A percentile compares a stretch with the other conserved stretches of the same genome.
Evolutionary conservation across 2,797 vertebrate species (phyloP).

Genomic region (Syngnathus acus): DNA sequence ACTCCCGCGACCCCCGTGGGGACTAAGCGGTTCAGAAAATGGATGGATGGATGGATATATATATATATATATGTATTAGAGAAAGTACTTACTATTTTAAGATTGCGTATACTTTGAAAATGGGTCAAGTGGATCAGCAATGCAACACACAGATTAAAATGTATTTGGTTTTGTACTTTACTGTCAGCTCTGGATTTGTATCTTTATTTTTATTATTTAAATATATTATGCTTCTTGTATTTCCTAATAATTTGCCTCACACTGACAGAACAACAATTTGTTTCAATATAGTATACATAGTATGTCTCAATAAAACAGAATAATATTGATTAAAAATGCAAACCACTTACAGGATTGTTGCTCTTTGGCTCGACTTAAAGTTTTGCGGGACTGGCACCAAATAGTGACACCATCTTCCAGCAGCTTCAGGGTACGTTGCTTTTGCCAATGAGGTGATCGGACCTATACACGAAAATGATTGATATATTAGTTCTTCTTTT

Average conservation of each 20-base stretch:
- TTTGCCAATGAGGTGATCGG: conserved; percentile 73
- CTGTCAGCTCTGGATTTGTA: background rate
- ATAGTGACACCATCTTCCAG: conserved; percentile 83
- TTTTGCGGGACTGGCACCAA: conserved; percentile 79
- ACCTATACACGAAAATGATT: conserved; percentile 49
- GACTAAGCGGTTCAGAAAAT: too few relatives aligned
- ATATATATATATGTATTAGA: too few relatives aligned
- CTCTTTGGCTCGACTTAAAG: conserved; percentile 66
- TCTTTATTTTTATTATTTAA: background rate
- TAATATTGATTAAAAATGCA: too few relatives aligned
- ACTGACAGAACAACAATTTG: background rate
- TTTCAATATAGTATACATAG: background rate
- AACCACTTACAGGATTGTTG: conserved; percentile 80
- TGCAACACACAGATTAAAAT: too few relatives aligned
- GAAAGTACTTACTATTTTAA: too few relatives aligned
- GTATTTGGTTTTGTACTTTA: too few relatives aligned
- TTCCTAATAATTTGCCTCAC: too few relatives aligned
- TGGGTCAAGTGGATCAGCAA: too few relatives aligned
- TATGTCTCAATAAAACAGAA: background rate
- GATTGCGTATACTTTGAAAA: too few relatives aligned
- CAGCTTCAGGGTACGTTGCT: conserved; percentile 76
- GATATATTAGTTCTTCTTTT: background rate
- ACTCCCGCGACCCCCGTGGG: too few relatives aligned
- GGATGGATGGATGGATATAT: too few relatives aligned
- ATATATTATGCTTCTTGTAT: background rate